Base-by-base conservation (phyloP, 2,888 invertebrate genomes). In the Torymus aiolomorphi region DNA sequence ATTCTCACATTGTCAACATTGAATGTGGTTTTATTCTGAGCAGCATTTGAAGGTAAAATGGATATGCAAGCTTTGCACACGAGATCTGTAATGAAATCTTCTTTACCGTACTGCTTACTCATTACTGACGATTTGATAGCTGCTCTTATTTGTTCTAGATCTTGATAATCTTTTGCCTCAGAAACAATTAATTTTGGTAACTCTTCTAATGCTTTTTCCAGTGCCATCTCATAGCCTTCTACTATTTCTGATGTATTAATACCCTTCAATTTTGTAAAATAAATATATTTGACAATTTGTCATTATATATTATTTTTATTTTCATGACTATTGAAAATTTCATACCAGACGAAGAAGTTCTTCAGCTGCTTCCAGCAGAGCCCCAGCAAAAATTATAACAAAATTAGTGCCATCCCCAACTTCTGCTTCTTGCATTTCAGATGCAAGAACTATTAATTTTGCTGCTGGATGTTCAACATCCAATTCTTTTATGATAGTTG, bases 331-430 rank as follows among this genome's bases (percentile, higher is more conserved):
- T 31, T 31, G 5, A 31, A 31, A 31, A 31, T 31, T 31, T 1
- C 31, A 31, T 88, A 94, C 94, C 92, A 99, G 93, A 83, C 97
- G 94, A 56, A 99, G 92, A 12, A 99, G 92, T 86, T 98, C 97
- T 88, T 98, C 98, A 0, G 99, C 97, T 80, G 94, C 94, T 90
- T 98, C 97, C 10, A 99, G 92, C 18, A 99, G 92, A 66, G 98
- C 96, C 49, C 98, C 98, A 83, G 97, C 96, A 75, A 99, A 93
- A 12, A 99, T 96, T 66, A 99, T 95, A 10, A 99, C 98, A 91
- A 98, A 98, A 91, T 99, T 99, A 12, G 99, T 99, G 77, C 98
- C 99, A 92, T 99, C 99, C 5, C 99, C 99, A 80, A 98, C 96
- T 93, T 99, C 98, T 82, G 97, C 94, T 91, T 99, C 99, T 91